Percentiles rank a stretch among this genome's conserved stretches.
phyloP scores from a whole-genome alignment of 2,113 vertebrate species.

The Anser cygnoides region DNA sequence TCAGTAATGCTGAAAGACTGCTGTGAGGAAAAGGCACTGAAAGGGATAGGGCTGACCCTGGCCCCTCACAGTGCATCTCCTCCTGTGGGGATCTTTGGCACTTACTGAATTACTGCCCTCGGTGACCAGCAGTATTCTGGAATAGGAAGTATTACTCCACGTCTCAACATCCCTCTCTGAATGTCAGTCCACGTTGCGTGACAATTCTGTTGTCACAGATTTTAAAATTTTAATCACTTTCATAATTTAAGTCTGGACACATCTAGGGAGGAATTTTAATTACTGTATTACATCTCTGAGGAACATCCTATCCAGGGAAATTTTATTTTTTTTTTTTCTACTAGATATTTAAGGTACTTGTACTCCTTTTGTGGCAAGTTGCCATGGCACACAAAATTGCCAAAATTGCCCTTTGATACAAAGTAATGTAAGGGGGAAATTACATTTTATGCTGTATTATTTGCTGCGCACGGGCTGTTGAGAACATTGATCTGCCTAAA shows the following conservation, averaged over 20 bases:
- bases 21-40: neutral
- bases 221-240: neutral
- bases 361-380: neutral
- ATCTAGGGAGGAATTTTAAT: neutral
- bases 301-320: neutral
- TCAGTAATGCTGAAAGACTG: neutral
- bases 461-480: neutral
- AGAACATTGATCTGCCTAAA: neutral
- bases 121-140: neutral
- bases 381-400: neutral
- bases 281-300: neutral
- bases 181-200: neutral
- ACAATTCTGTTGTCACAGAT: neutral
- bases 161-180: neutral
- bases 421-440: neutral
- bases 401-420: rapidly evolving
- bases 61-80: neutral
- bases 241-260: neutral
- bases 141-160: neutral
- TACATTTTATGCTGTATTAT: neutral
- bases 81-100: neutral
- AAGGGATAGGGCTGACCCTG: neutral
- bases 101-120: neutral
- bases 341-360: neutral
- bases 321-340: neutral